Conservation (phyloP, 2,888 invertebrate genomes). For the Bruchidius siliquastri region DNA sequence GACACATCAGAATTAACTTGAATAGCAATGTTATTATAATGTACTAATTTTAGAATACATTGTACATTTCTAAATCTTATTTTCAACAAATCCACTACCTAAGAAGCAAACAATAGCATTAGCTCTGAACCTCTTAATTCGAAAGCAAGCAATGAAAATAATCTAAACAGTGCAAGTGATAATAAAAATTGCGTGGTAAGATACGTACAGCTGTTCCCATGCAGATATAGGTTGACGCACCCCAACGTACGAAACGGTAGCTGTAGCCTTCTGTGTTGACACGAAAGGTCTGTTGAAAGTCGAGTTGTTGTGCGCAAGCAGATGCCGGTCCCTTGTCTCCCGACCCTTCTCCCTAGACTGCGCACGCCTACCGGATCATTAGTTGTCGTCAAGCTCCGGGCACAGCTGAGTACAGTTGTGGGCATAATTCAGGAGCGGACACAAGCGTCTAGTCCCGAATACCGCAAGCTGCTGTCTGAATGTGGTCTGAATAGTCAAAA, state of each 20-base stretch:
- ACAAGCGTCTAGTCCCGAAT: too few species aligned
- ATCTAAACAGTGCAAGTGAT: not conserved
- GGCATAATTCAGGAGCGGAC: too few species aligned
- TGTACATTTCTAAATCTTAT: not conserved
- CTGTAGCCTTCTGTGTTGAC: not conserved
- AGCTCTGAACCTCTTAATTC: not conserved
- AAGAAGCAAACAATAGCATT: not conserved
- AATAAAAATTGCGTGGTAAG: not conserved
- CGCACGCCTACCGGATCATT: not conserved
- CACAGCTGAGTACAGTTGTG: too few species aligned
- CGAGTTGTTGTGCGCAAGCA: not conserved
- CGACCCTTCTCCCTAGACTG: not conserved
- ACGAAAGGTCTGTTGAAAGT: slow-evolving; percentile 3
- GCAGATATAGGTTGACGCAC: not conserved
- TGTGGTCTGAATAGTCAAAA: too few species aligned
- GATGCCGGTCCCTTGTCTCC: not conserved
- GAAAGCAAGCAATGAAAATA: not conserved
- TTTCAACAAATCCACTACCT: not conserved
- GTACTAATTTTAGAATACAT: not conserved
- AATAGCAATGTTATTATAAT: not conserved
- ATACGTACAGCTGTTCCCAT: slow-evolving; percentile 1
- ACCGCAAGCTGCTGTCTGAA: too few species aligned
- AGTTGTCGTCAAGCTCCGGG: too few species aligned
- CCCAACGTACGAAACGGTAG: not conserved
- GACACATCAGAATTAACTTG: too few species aligned